Base-by-base conservation (phyloP, 2,888 invertebrate genomes). In the Incurvaria masculella region DNA sequence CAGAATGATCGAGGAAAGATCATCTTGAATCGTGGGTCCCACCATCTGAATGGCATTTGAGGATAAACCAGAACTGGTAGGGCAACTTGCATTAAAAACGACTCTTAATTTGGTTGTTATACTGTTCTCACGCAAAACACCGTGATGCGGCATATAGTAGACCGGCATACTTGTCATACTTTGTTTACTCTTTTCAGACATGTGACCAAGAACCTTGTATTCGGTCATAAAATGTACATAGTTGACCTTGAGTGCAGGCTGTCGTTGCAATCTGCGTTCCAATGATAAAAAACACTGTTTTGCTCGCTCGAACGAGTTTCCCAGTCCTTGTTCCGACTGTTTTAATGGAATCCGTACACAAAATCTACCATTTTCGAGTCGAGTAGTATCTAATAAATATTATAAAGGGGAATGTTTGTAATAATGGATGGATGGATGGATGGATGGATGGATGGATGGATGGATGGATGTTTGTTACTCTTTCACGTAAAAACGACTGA, bases 141-240 rank as follows among this genome's bases (percentile, higher is more conserved):
- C 21, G 17, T 44, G 56, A 45, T 57, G 57, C 1, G 55, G 55
- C 1, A 56, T 49, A 41, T 49, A 55, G 45, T 52, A 51, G 20
- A 10, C 4, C 4, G 16, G 42, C 14, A 14, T 21, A 33, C 44
- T 53, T 51, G 2, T 10, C 23, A 23, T 10, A 53, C 51, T 2
- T 10, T 10, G 10, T 10, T 23, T 23, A 10, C n/a, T n/a, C 10
- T 23, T 5, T 23, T 23, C 23, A 5, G 56, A 49, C 56, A 57
- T 57, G 14, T 59, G 56, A 27, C 52, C 53, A 44, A 57, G 46
- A 4, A 45, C 16, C 4, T 48, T 17, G 44, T 58, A 60, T 46
- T 59, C 58, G 0, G 44, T 33, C 53, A 58, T 55, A 45, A 59
- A 58, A 0, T 56, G 51, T 4, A 45, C 14, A 43, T 58, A 58